Base-by-base conservation (phyloP, 2,797 vertebrate genomes). In the Coendou prehensilis region DNA sequence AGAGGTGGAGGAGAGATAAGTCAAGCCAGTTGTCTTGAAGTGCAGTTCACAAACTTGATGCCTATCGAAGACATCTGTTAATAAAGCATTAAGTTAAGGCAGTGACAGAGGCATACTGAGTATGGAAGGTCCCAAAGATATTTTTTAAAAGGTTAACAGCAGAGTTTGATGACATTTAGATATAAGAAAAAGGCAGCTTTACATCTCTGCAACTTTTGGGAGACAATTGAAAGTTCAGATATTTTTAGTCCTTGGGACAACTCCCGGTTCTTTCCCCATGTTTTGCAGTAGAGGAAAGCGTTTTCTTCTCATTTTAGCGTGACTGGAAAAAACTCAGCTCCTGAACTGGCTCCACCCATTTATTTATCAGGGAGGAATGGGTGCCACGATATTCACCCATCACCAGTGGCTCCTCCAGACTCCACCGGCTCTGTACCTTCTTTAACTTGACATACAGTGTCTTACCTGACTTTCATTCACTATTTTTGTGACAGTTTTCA, bases 351-450 rank as follows among this genome's bases (percentile, higher is more conserved):
- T 93, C 22, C 4, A 87, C 45, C 4, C 10, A 41, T 17, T 73
- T 8, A 63, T 71, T n/a, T 33, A 37, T 50, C n/a, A 80, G 17
- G 11, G 37, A 90, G 23, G 80, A 75, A 76, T 11, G n/a, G 91
- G 57, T 26, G 20, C 17, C 9, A 33, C 5, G 9, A n/a, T 45
- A 22, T 20, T 22, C 15, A 30, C 23, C 11, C 11, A 23, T 45
- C 2, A 33, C 26, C 23, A 0, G 5, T 0, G 0, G 2, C 6
- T 88, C 47, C 10, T 61, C 15, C 45, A n/a, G 73, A n/a, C 22
- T 30, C 69, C 14, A 1, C 5, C 4, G 22, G 30, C 33, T 28
- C 17, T 30, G 45, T 28, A 3, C 11, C 10, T 0, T 92, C 11
- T 45, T 41, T 57, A 17, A 13, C 6, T 23, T 90, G 26, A 9